These are phyloP conservation scores for Thymallus thymallus DNA, from an alignment of 2,113 vertebrate genomes.

Conservation along the genomic window DNA sequence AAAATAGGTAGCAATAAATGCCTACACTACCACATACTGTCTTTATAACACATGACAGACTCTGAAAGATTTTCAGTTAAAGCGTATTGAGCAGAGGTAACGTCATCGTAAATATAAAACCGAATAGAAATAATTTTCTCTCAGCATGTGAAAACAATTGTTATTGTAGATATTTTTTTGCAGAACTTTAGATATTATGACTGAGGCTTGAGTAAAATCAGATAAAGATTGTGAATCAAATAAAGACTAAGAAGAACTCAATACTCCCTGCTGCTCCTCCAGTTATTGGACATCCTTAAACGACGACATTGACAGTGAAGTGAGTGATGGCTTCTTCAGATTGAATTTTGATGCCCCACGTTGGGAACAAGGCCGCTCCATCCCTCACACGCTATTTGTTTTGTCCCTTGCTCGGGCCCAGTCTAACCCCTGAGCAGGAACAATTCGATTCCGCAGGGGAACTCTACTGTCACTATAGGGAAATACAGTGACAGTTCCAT, in stretches of 20 bases:
- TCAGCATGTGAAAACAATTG: too few relatives aligned
- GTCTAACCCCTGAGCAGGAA: conserved; percentile 42
- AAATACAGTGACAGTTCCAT: conserved; percentile 66
- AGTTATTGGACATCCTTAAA: conserved; percentile 55
- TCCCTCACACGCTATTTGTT: conserved; percentile 53
- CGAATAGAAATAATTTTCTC: too few relatives aligned
- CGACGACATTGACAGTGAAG: conserved; percentile 57
- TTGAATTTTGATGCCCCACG: conserved; percentile 45
- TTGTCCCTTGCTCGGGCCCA: conserved; percentile 19
- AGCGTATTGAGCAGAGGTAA: neutral
- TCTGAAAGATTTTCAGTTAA: too few relatives aligned
- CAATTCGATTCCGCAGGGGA: conserved; percentile 58
- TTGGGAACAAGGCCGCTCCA: conserved; percentile 44
- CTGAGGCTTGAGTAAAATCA: neutral
- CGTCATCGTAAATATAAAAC: neutral
- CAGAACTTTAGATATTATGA: neutral
- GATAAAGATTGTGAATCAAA: conserved; percentile 20
- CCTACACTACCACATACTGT: too few relatives aligned
- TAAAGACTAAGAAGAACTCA: conserved; percentile 44
- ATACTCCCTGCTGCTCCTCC: conserved; percentile 44
- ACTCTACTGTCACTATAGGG: conserved; percentile 39
- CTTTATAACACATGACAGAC: too few relatives aligned
- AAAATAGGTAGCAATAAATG: neutral
- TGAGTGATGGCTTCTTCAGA: conserved; percentile 61
- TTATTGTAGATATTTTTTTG: neutral